A percentile compares a stretch with the other conserved stretches of the same genome.
These are phyloP conservation scores for Plotosus lineatus DNA, from an alignment of 2,113 vertebrate species.

Conservation along the genomic window DNA sequence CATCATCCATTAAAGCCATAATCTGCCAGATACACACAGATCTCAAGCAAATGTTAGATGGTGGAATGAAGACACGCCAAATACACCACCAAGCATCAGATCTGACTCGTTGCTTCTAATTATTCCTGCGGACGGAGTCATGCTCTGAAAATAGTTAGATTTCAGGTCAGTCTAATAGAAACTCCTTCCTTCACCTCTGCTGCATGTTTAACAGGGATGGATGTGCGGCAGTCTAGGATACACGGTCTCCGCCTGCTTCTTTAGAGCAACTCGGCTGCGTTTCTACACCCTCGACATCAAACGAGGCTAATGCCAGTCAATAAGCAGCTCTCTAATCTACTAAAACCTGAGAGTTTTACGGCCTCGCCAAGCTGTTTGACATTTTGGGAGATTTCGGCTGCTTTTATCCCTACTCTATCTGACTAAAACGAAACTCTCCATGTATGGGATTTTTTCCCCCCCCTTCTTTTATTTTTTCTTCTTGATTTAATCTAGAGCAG, in stretches of 20 bases:
- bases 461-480: neutral
- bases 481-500: conserved; percentile 39
- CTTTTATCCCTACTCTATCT: conserved; percentile 15
- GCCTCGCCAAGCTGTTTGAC: conserved; percentile 39
- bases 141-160: conserved; percentile 3
- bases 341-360: conserved; percentile 49
- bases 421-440: conserved; percentile 23
- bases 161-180: conserved; percentile 27
- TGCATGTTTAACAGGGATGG: conserved; percentile 17
- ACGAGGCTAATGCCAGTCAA: conserved; percentile 46
- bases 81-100: neutral
- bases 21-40: neutral
- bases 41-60: neutral
- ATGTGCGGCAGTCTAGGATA: conserved; percentile 23
- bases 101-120: conserved; percentile 11
- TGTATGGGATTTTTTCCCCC: no score
- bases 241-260: conserved; percentile 34
- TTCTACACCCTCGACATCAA: conserved; percentile 47
- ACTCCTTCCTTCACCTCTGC: neutral
- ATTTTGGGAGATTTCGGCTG: conserved; percentile 42
- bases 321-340: conserved; percentile 54
- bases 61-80: conserved; percentile 1
- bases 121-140: conserved; percentile 33
- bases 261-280: conserved; percentile 32
- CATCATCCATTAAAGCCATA: neutral